Conservation (phyloP, 2,888 invertebrate species). For the Phaedon cochleariae region DNA sequence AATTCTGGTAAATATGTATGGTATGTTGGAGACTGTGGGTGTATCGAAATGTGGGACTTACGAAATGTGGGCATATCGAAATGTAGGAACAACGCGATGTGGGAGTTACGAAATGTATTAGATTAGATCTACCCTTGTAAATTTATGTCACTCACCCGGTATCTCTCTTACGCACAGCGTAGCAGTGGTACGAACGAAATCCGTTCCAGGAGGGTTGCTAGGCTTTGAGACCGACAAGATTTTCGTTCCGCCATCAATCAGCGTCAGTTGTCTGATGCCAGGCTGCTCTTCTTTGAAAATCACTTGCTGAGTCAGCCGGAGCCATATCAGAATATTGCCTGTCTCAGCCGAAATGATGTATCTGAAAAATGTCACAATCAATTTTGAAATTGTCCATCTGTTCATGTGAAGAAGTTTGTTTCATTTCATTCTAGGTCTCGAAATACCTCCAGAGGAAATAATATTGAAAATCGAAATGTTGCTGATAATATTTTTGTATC, state of each 20-base stretch:
- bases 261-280: constrained; percentile 77
- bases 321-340: constrained; percentile 91
- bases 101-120: too few relatives aligned
- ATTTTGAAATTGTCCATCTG: too few relatives aligned
- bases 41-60: too few relatives aligned
- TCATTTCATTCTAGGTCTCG: too few relatives aligned
- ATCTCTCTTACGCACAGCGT: constrained; percentile 74
- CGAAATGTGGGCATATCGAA: too few relatives aligned
- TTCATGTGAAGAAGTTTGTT: too few relatives aligned
- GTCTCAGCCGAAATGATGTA: constrained; percentile 92
- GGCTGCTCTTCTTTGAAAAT: constrained; percentile 85
- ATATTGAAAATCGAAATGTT: background rate
- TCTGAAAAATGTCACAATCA: constrained; percentile 54
- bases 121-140: background rate
- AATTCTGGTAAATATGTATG: too few relatives aligned
- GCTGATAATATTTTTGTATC: too few relatives aligned
- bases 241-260: constrained; percentile 78
- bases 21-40: too few relatives aligned
- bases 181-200: constrained; percentile 72
- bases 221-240: constrained; percentile 79
- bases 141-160: constrained; percentile 67
- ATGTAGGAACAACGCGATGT: too few relatives aligned
- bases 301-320: constrained; percentile 77
- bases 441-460: too few relatives aligned
- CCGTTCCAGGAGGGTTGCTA: constrained; percentile 69